Evolutionary conservation across 2,797 vertebrate genomes (phyloP).

Genomic region (Oreochromis mossambicus): DNA sequence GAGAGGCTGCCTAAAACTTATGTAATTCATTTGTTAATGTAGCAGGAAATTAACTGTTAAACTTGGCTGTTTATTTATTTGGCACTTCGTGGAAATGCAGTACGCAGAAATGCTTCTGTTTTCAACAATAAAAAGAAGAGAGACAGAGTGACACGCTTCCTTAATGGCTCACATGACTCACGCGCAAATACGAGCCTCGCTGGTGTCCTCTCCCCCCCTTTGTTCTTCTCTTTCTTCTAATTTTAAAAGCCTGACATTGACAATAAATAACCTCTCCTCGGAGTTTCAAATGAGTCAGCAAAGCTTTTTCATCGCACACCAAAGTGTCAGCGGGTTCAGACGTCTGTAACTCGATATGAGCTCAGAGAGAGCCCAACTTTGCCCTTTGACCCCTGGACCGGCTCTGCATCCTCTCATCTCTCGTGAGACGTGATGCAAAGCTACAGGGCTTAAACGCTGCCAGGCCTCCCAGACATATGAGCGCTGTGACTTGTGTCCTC

Average conservation of each 20-base stretch:
- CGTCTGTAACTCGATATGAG: constrained; percentile 56
- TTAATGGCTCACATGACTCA: constrained; percentile 51
- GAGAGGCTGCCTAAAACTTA: background rate
- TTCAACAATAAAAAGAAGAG: background rate
- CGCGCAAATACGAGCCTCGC: constrained; percentile 32
- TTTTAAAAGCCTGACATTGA: constrained; percentile 66
- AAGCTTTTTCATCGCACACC: constrained; percentile 57
- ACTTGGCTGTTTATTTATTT: background rate
- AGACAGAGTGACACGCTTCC: constrained; percentile 6
- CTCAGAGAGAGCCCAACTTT: constrained; percentile 31
- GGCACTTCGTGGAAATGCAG: background rate
- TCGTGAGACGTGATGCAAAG: constrained; percentile 56
- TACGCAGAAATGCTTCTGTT: background rate
- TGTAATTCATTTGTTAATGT: background rate
- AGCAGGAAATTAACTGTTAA: background rate
- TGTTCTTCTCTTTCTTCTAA: constrained; percentile 65
- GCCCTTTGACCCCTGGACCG: constrained; percentile 56
- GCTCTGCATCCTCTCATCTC: constrained; percentile 66
- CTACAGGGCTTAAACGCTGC: constrained; percentile 52
- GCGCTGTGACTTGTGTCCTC: constrained; percentile 25
- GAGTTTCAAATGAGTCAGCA: constrained; percentile 64
- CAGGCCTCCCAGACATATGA: constrained; percentile 48
- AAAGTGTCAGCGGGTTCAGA: constrained; percentile 62
- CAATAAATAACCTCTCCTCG: constrained; percentile 66
- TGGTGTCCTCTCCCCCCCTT: constrained; percentile 45